These are phyloP conservation scores for Sanderia malayensis DNA, from an alignment of 30 jellyfish, hydroid and myxozoan genomes.

Conservation along the genomic window DNA sequence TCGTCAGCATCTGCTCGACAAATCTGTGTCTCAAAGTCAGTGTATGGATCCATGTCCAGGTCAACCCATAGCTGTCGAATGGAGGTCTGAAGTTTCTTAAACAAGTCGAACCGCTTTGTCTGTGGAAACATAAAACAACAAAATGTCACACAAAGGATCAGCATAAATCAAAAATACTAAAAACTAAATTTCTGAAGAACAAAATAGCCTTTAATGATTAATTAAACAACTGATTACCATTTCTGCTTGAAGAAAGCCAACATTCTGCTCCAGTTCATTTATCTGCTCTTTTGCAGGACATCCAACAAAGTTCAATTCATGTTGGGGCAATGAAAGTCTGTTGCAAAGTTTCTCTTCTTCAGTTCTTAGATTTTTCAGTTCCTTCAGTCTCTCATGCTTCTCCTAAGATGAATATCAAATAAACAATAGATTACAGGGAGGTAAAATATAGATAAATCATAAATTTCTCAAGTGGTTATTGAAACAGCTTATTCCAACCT, in stretches of 20 bases:
- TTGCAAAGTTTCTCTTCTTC: conserved; percentile 83
- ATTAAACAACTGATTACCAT: conserved; percentile 35
- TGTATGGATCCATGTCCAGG: conserved; percentile 77
- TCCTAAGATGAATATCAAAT: conserved; percentile 60
- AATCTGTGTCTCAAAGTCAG: conserved; percentile 65
- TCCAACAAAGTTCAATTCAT: conserved; percentile 82
- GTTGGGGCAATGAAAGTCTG: conserved; percentile 88
- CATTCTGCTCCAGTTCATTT: conserved; percentile 85
- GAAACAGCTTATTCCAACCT: conserved; percentile 47
- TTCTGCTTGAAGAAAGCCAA: conserved; percentile 76
- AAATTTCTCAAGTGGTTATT: not conserved
- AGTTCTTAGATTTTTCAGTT: conserved; percentile 56
- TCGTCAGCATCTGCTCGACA: conserved; percentile 74
- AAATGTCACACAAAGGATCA: not conserved
- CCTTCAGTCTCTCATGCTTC: conserved; percentile 86
- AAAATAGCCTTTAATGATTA: not conserved
- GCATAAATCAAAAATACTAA: not conserved
- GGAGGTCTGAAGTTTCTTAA: conserved; percentile 75
- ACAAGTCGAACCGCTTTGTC: conserved; percentile 77
- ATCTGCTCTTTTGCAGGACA: conserved; percentile 93
- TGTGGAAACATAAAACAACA: not conserved
- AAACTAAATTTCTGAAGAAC: not conserved
- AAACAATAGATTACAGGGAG: not conserved
- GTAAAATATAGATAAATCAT: no score
- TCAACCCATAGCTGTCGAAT: conserved; percentile 88